Evolutionary conservation across 2,797 vertebrate genomes (phyloP).

Genomic region (Cetoscarus ocellatus): DNA sequence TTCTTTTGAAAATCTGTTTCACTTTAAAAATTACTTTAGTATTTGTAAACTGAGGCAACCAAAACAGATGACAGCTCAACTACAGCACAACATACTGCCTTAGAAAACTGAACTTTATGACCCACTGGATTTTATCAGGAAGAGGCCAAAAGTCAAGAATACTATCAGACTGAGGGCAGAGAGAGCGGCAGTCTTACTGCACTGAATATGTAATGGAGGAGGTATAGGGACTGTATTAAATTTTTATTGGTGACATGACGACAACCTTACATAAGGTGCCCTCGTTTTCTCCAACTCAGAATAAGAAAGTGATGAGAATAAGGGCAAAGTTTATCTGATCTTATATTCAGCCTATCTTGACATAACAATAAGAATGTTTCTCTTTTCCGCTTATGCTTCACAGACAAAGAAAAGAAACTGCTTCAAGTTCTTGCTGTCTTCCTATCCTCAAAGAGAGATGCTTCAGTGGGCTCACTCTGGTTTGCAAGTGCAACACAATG

Average conservation of each 20-base stretch:
- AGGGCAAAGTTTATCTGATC: constrained; percentile 65
- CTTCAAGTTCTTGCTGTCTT: constrained; percentile 34
- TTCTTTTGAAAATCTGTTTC: too few species aligned
- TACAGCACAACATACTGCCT: constrained; percentile 1
- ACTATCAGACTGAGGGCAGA: constrained; percentile 27
- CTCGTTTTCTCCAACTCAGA: constrained; percentile 69
- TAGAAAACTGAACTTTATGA: constrained; percentile 31
- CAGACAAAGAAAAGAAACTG: constrained; percentile 27
- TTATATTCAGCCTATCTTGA: constrained; percentile 59
- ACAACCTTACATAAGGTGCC: constrained; percentile 79
- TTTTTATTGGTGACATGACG: constrained; percentile 72
- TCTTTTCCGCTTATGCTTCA: constrained; percentile 28
- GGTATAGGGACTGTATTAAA: constrained; percentile 69
- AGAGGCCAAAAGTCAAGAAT: constrained; percentile 19
- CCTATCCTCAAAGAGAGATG: constrained; percentile 43
- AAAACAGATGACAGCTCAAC: not conserved
- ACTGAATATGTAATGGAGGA: constrained; percentile 62
- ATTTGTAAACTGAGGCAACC: not conserved
- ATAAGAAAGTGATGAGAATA: constrained; percentile 66
- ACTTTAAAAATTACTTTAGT: too few species aligned
- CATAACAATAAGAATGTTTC: constrained; percentile 37
- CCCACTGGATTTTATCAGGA: constrained; percentile 21
- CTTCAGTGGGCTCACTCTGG: constrained; percentile 37
- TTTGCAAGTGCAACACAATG: constrained; percentile 61
- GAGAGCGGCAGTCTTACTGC: constrained; percentile 37